Conservation (phyloP, 92 coral and sea anemone species). For the Meandrina meandrites region DNA sequence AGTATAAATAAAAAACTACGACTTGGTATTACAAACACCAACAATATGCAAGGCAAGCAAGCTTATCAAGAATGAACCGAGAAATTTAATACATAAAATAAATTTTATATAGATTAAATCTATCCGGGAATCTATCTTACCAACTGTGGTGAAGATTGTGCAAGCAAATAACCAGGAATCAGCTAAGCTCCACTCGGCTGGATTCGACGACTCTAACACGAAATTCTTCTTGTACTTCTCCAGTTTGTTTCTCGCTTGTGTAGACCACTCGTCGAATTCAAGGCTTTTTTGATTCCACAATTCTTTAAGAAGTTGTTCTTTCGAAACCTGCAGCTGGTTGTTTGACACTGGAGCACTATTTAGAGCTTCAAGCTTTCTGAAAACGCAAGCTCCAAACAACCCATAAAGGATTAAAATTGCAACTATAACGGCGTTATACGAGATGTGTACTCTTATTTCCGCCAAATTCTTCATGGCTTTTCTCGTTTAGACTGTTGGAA, state of each 20-base stretch:
- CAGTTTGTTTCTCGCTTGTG: conserved; percentile 50
- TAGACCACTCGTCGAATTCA: conserved; percentile 61
- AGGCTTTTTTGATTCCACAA: conserved; percentile 52
- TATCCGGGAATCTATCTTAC: conserved; percentile 29
- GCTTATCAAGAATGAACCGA: neutral
- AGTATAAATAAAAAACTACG: neutral
- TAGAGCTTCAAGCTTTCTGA: conserved; percentile 63
- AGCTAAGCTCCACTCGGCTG: conserved; percentile 63
- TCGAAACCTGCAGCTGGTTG: conserved; percentile 20
- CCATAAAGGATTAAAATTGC: conserved; percentile 59
- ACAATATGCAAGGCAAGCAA: neutral
- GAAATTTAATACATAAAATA: neutral
- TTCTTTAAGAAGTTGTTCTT: conserved; percentile 48
- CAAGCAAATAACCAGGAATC: conserved; percentile 86
- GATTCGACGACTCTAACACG: conserved; percentile 9
- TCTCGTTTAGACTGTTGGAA: neutral
- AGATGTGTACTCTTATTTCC: conserved; percentile 53
- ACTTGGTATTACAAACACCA: no score
- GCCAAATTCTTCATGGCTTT: conserved; percentile 14
- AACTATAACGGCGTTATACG: conserved; percentile 59
- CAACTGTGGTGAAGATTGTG: conserved; percentile 75
- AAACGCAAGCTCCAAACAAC: conserved; percentile 61
- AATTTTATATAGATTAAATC: no score
- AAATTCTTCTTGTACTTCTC: conserved; percentile 47
- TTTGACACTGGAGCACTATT: conserved; percentile 15